Evolutionary conservation across 2,888 invertebrate species (phyloP).

Genomic region (Pristionchus exspectatus): DNA sequence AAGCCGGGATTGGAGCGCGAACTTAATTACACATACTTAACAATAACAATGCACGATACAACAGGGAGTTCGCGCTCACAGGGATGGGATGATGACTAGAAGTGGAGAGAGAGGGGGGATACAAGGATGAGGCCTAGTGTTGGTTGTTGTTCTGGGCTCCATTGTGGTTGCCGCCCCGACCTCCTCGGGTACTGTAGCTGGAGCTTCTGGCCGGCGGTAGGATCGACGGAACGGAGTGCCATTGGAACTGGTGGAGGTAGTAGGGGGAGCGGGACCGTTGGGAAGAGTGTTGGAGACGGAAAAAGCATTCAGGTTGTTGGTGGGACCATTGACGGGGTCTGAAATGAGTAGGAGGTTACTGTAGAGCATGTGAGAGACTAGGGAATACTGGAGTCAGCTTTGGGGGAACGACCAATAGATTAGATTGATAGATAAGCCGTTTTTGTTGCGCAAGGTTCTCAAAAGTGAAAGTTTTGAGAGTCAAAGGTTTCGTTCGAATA

Average conservation of each 20-base stretch:
- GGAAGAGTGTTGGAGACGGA: background rate
- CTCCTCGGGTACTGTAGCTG: background rate
- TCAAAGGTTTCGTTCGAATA: background rate
- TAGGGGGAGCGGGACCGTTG: background rate
- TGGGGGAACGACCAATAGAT: background rate
- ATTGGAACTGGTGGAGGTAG: background rate
- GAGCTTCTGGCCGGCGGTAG: background rate
- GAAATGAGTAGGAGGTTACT: background rate
- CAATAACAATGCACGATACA: conserved; percentile 9
- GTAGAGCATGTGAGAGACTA: background rate
- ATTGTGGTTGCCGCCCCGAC: background rate
- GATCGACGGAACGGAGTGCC: conserved; percentile 3
- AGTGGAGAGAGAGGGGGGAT: background rate
- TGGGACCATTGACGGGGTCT: background rate
- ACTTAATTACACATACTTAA: background rate
- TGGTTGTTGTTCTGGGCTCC: background rate
- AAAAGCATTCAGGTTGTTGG: background rate
- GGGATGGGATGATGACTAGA: background rate
- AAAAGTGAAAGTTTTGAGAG: background rate
- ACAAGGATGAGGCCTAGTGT: background rate
- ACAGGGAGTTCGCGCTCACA: background rate
- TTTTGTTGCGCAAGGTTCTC: background rate
- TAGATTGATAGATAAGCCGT: background rate
- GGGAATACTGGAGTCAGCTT: no score
- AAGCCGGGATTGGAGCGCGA: conserved; percentile 14